Evolutionary conservation across 1,140 invertebrate genomes (phyloP).

Genomic region (Leptinotarsa lineolata): DNA sequence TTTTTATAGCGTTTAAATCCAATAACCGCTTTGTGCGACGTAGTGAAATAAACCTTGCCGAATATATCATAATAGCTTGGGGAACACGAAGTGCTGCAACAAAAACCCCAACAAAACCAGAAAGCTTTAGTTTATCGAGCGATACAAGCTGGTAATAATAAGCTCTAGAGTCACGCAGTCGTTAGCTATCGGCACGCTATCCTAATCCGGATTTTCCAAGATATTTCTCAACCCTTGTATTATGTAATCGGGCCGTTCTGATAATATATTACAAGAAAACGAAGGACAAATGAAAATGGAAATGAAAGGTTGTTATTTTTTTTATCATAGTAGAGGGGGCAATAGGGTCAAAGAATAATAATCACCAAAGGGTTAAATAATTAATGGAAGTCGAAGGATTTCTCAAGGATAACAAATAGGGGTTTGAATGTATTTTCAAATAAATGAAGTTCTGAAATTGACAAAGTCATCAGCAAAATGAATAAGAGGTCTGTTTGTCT

Average conservation of each 20-base stretch:
- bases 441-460: too few species aligned
- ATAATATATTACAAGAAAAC: not conserved
- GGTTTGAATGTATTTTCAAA: too few species aligned
- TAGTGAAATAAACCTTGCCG: not conserved
- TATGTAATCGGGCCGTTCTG: not conserved
- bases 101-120: not conserved
- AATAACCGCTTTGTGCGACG: too few species aligned
- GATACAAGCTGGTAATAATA: conserved; percentile 6
- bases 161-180: not conserved
- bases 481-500: too few species aligned
- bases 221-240: not conserved
- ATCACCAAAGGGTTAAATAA: too few species aligned
- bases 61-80: not conserved
- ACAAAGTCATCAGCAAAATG: too few species aligned
- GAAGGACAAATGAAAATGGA: not conserved
- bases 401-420: too few species aligned
- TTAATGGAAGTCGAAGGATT: too few species aligned
- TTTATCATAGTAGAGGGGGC: too few species aligned
- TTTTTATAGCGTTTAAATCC: too few species aligned
- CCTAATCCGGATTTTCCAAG: conserved; percentile 2
- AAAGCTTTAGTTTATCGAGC: conserved; percentile 8
- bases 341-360: too few species aligned
- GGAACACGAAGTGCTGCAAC: not conserved
- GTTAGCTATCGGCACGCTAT: not conserved
- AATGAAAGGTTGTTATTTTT: too few species aligned